Conservation (phyloP, 2,113 vertebrate species). For the Castor canadensis region DNA sequence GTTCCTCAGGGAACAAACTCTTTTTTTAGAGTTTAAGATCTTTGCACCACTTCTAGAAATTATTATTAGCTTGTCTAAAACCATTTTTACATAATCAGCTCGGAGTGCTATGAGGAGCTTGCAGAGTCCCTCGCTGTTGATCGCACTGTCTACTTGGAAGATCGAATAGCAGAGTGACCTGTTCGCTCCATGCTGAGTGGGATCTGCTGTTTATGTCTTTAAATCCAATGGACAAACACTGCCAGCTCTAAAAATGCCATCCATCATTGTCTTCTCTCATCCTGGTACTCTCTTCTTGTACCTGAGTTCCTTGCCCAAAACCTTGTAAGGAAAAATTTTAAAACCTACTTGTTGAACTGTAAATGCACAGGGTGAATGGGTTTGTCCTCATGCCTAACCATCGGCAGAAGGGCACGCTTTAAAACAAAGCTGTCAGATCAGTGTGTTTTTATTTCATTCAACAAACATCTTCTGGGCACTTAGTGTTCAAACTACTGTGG, state of each 20-base stretch:
- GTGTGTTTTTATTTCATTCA: background rate
- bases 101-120: background rate
- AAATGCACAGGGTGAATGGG: background rate
- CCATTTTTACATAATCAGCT: background rate
- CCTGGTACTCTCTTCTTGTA: background rate
- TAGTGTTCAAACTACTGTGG: background rate
- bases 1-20: background rate
- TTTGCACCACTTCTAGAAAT: background rate
- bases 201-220: background rate
- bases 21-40: constrained; percentile 4
- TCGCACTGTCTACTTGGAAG: background rate
- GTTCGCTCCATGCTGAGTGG: background rate
- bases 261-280: background rate
- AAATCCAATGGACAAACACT: background rate
- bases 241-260: background rate
- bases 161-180: background rate
- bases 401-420: background rate
- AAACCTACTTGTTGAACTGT: background rate
- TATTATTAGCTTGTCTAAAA: background rate
- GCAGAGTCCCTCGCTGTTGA: too few relatives aligned
- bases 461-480: background rate
- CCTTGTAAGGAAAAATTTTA: background rate
- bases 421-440: background rate
- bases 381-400: background rate
- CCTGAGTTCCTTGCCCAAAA: background rate